These are phyloP conservation scores for Schizaphis graminum DNA, from an alignment of 2,888 invertebrate genomes.

Conservation along the genomic window DNA sequence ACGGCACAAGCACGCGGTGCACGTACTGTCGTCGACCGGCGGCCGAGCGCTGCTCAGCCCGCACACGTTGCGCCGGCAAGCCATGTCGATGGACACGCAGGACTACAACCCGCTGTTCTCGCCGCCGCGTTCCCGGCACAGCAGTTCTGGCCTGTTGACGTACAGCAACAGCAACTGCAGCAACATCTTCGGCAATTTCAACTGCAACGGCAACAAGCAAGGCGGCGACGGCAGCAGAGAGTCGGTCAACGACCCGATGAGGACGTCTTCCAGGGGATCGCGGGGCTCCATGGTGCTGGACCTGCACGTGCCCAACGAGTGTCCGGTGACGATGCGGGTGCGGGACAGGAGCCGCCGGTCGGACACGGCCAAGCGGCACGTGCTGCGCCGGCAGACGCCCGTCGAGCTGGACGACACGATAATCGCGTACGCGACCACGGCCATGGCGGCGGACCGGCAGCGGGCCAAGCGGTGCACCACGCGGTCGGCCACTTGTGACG, in stretches of 20 bases:
- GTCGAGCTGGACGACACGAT: conserved; percentile 77
- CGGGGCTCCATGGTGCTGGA: conserved; percentile 84
- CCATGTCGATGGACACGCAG: conserved; percentile 84
- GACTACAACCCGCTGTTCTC: conserved; percentile 69
- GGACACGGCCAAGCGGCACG: conserved; percentile 80
- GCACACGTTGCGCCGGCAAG: conserved; percentile 79
- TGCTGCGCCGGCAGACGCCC: conserved; percentile 82
- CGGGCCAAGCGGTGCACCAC: conserved; percentile 53
- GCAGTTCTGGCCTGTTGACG: conserved; percentile 67
- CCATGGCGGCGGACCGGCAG: conserved; percentile 23
- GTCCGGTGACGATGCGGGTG: conserved; percentile 74
- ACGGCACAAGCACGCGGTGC: conserved; percentile 40
- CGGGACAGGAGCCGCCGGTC: conserved; percentile 77
- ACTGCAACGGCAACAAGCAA: conserved; percentile 62
- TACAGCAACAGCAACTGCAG: conserved; percentile 67
- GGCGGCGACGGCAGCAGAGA: conserved; percentile 62
- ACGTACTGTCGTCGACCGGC: conserved; percentile 37
- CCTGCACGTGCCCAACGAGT: conserved; percentile 78
- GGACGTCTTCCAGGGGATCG: conserved; percentile 47
- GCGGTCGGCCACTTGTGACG: conserved; percentile 61
- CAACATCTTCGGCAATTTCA: conserved; percentile 64
- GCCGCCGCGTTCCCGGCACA: conserved; percentile 68
- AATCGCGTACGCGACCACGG: conserved; percentile 56
- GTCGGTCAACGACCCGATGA: conserved; percentile 63
- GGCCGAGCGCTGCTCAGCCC: conserved; percentile 74